Percentiles rank a stretch among this genome's conserved stretches.
These are phyloP conservation scores for Choristoneura rosaceana DNA, from an alignment of 2,888 invertebrate species.

Conservation along the genomic window DNA sequence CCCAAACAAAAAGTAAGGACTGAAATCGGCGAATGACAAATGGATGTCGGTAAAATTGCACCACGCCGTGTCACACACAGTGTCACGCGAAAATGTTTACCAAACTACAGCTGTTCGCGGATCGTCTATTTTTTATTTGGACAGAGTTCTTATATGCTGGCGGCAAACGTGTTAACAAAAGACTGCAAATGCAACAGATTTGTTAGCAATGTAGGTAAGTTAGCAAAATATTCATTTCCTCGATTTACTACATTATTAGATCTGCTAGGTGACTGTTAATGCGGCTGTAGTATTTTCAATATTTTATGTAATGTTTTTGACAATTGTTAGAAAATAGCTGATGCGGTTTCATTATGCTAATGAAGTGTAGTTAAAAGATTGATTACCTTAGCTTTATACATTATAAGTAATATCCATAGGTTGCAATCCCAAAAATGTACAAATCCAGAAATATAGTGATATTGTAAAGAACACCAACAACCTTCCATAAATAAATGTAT, in stretches of 20 bases:
- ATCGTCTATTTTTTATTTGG: no score
- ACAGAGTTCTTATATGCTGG: no score
- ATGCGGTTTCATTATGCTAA: slow-evolving; percentile 24
- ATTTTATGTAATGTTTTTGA: slow-evolving; percentile 36
- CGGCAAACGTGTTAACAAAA: neutral
- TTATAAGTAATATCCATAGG: slow-evolving; percentile 25
- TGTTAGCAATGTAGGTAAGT: neutral
- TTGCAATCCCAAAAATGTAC: slow-evolving; percentile 31
- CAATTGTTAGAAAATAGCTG: slow-evolving; percentile 34
- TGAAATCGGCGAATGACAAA: no score
- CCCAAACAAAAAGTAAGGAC: no score
- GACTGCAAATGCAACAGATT: neutral
- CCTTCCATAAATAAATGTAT: slow-evolving; percentile 32
- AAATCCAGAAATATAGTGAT: slow-evolving; percentile 38
- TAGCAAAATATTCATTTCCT: slow-evolving; percentile 18
- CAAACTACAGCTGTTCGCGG: no score
- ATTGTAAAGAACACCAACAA: slow-evolving; percentile 41
- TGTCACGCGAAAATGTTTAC: no score
- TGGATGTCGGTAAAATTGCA: no score
- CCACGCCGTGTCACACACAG: no score
- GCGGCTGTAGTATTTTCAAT: slow-evolving; percentile 34
- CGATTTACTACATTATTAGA: slow-evolving; percentile 7
- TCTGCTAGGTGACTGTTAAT: slow-evolving; percentile 12
- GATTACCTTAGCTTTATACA: slow-evolving; percentile 34
- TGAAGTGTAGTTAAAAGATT: slow-evolving; percentile 24